Evolutionary conservation across 1,140 invertebrate species (phyloP).

Genomic region (Drosophila takahashii): DNA sequence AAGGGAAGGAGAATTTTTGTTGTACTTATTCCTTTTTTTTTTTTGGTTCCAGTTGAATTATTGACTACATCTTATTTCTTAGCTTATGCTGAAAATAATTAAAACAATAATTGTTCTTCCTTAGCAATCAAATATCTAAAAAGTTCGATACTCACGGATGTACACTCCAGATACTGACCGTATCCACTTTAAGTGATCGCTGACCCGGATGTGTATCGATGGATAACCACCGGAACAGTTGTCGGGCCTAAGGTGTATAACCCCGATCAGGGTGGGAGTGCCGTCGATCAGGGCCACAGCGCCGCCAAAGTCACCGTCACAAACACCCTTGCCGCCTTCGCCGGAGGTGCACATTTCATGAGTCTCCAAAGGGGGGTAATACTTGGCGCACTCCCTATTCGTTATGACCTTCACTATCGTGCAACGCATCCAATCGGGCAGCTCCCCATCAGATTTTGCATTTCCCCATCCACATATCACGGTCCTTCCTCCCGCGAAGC

Average conservation of each 20-base stretch:
- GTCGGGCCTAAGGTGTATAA: not conserved
- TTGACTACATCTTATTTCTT: too few species aligned
- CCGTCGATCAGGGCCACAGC: not conserved
- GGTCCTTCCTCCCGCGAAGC: not conserved
- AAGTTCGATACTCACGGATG: not conserved
- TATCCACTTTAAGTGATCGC: slow-evolving; percentile 1
- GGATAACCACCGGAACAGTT: not conserved
- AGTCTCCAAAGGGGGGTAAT: not conserved
- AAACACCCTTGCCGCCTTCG: not conserved
- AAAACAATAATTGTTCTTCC: not conserved
- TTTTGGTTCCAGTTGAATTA: too few species aligned
- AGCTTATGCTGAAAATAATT: not conserved
- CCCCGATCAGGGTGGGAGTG: not conserved
- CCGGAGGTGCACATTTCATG: slow-evolving; percentile 3
- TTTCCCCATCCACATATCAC: not conserved
- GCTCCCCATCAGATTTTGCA: not conserved
- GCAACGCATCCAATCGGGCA: slow-evolving; percentile 1
- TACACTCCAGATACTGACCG: not conserved
- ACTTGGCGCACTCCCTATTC: not conserved
- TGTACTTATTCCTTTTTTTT: too few species aligned
- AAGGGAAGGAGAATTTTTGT: too few species aligned
- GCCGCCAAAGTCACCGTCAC: not conserved
- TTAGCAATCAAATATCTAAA: not conserved
- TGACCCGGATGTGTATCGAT: not conserved
- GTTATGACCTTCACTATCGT: not conserved